phyloP scores from a whole-genome alignment of 2,113 vertebrate genomes.

The Zingel zingel region DNA sequence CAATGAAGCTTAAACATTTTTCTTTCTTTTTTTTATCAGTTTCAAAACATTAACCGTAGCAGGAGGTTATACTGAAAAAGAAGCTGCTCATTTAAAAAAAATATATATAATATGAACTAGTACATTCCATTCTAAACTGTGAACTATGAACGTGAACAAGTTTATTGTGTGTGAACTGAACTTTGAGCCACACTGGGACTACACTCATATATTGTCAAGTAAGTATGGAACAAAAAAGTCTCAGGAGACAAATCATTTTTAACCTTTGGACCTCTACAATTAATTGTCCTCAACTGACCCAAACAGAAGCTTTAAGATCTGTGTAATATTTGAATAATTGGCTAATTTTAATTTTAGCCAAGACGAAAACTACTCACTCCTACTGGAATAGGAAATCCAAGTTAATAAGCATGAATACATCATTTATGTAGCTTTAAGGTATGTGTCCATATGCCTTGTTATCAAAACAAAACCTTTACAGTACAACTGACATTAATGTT shows the following conservation, averaged over 20 bases:
- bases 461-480: slow-evolving; percentile 31
- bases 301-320: slow-evolving; percentile 13
- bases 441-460: neutral
- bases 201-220: too few relatives aligned
- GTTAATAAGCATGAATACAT: slow-evolving; percentile 8
- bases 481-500: slow-evolving; percentile 18
- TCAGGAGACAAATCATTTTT: neutral
- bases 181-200: too few relatives aligned
- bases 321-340: slow-evolving; percentile 30
- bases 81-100: too few relatives aligned
- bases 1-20: too few relatives aligned
- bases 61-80: too few relatives aligned
- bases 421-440: slow-evolving; percentile 33
- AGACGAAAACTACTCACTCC: slow-evolving; percentile 10
- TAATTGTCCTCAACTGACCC: neutral
- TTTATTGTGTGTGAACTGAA: too few relatives aligned
- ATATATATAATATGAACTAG: too few relatives aligned
- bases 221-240: neutral
- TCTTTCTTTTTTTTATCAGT: slow-evolving; percentile 56
- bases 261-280: neutral
- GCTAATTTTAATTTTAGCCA: neutral
- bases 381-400: slow-evolving; percentile 7
- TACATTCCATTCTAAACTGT: too few relatives aligned
- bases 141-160: too few relatives aligned
- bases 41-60: slow-evolving; percentile 62